Conservation (phyloP, 2,888 invertebrate species). For the Trileptium ribeirensis region DNA sequence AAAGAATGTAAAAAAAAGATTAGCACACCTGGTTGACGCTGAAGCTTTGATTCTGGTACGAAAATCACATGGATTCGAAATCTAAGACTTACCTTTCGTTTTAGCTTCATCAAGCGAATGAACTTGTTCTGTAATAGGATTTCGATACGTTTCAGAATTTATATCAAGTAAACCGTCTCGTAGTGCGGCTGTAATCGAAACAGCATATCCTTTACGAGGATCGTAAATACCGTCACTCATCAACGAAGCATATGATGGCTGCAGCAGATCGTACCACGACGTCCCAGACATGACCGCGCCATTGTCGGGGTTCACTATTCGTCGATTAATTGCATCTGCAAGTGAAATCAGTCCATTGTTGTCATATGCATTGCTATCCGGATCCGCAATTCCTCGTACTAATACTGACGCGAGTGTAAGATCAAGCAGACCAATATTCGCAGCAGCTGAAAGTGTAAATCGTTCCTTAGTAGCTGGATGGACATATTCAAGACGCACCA, state of each 20-base stretch:
- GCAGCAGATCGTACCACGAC: constrained; percentile 21
- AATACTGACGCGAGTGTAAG: constrained; percentile 20
- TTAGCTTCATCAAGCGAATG: constrained; percentile 71
- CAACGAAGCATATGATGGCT: constrained; percentile 19
- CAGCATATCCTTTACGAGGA: constrained; percentile 22
- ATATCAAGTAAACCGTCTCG: constrained; percentile 68
- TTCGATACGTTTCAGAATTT: constrained; percentile 64
- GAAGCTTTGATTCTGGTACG: no score
- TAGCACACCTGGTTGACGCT: no score
- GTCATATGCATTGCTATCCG: constrained; percentile 19
- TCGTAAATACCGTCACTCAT: constrained; percentile 22
- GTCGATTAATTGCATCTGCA: constrained; percentile 3
- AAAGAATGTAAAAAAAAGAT: no score
- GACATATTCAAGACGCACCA: neutral
- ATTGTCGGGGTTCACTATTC: constrained; percentile 67
- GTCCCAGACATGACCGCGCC: constrained; percentile 64
- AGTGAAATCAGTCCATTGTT: neutral
- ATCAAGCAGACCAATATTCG: constrained; percentile 22
- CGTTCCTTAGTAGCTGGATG: constrained; percentile 13
- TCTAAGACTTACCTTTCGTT: constrained; percentile 61
- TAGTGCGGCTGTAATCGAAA: constrained; percentile 59
- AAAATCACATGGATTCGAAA: no score
- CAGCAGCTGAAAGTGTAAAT: constrained; percentile 5
- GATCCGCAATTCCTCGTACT: constrained; percentile 19
- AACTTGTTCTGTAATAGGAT: constrained; percentile 70